Evolutionary conservation across 2,797 vertebrate species (phyloP).

Genomic region (Xenops minutus): DNA sequence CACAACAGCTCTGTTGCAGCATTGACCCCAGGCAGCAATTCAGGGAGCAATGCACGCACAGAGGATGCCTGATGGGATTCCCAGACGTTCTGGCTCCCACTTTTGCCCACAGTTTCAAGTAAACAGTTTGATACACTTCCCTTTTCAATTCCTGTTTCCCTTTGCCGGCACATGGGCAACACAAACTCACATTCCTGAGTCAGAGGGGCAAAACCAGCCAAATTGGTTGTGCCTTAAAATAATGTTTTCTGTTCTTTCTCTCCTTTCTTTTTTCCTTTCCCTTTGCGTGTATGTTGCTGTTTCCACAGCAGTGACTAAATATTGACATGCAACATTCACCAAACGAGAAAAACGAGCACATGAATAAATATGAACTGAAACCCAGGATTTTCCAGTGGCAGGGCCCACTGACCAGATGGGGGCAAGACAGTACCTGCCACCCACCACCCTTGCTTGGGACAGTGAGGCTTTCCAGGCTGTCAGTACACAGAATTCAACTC

Average conservation of each 20-base stretch:
- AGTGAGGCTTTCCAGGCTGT: not conserved
- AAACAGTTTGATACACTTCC: slow-evolving; percentile 45
- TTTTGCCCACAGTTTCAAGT: not conserved
- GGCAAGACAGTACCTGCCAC: not conserved
- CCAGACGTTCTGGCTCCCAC: slow-evolving; percentile 1
- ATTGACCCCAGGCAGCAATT: not conserved
- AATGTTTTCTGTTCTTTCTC: not conserved
- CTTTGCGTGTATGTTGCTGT: not conserved
- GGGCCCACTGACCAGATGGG: not conserved
- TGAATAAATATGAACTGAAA: slow-evolving; percentile 23
- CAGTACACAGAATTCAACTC: not conserved
- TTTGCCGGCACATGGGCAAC: not conserved
- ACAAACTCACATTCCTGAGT: not conserved
- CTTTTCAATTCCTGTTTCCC: slow-evolving; percentile 48
- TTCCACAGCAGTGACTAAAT: slow-evolving; percentile 54
- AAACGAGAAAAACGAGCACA: slow-evolving; percentile 34
- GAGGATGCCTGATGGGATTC: slow-evolving; percentile 12
- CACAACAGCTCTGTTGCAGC: not conserved
- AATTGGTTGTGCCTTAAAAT: not conserved
- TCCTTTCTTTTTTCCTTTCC: not conserved
- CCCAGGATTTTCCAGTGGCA: not conserved
- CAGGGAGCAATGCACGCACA: not conserved
- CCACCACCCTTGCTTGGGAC: not conserved
- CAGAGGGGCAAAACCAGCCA: not conserved
- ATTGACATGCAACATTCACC: slow-evolving; percentile 27